Conservation (phyloP, 2,888 invertebrate species). For the Oscheius sp. region DNA sequence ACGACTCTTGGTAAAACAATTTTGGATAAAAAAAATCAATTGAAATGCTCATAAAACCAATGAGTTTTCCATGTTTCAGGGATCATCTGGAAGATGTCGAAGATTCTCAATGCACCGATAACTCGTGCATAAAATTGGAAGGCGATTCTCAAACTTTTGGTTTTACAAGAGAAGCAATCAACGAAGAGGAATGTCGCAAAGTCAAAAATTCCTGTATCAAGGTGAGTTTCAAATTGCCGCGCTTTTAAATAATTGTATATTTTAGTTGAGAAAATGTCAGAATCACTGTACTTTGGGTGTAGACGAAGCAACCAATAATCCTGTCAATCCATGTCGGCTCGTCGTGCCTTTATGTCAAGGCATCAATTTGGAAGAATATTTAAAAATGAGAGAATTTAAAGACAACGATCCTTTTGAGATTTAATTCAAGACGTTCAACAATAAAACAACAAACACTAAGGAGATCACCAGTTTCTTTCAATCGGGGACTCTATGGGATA, state of each 20-base stretch:
- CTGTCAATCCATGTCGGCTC: conserved; percentile 20
- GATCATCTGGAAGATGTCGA: neutral
- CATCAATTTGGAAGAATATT: neutral
- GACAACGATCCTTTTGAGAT: conserved; percentile 2
- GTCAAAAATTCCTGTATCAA: conserved; percentile 8
- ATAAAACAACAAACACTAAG: conserved; percentile 10
- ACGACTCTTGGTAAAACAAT: too few species aligned
- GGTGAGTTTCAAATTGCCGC: neutral
- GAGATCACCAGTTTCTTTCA: conserved; percentile 66
- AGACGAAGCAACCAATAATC: too few species aligned
- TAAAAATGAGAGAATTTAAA: neutral
- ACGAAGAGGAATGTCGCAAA: neutral
- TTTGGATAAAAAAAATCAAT: too few species aligned
- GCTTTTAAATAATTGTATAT: neutral
- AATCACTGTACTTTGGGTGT: neutral
- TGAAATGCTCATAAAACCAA: too few species aligned
- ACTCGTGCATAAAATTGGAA: neutral
- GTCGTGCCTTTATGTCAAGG: conserved; percentile 24
- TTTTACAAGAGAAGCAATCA: neutral
- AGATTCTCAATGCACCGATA: neutral
- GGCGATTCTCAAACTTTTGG: conserved; percentile 1
- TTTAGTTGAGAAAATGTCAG: conserved; percentile 23
- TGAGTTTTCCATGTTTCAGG: neutral
- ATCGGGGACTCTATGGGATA: conserved; percentile 68
- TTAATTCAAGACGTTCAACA: neutral